These are phyloP conservation scores for Syngnathoides biaculeatus DNA, from an alignment of 2,113 vertebrate genomes.

Conservation along the genomic window DNA sequence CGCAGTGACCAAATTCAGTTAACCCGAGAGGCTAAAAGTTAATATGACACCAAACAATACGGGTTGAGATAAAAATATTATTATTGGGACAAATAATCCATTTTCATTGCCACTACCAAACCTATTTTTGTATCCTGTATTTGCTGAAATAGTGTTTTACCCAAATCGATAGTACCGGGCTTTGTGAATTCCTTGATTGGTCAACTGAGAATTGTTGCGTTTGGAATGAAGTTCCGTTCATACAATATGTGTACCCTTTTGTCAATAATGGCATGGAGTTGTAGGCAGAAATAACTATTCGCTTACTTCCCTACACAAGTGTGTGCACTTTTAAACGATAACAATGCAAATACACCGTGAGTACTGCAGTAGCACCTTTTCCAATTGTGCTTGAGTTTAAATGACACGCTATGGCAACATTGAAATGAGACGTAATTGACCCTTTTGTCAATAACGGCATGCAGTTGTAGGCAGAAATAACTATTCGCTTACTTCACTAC, in stretches of 20 bases:
- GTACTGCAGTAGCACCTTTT: no score
- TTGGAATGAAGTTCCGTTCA: neutral
- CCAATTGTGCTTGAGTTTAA: no score
- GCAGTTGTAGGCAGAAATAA: neutral
- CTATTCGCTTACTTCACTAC: neutral
- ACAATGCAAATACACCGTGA: neutral
- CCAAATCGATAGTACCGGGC: no score
- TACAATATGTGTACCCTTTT: neutral
- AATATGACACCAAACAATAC: constrained; percentile 5
- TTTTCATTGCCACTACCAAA: neutral
- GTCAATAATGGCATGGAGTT: neutral
- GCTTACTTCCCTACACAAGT: no score
- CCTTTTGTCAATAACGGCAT: no score
- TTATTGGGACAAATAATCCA: neutral
- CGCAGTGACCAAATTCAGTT: neutral
- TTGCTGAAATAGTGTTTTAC: neutral
- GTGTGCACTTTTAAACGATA: neutral
- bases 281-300: neutral
- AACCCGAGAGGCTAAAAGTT: neutral
- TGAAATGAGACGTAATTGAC: no score
- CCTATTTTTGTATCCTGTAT: no score
- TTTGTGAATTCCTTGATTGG: neutral
- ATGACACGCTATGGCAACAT: no score
- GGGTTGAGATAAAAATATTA: constrained; percentile 1
- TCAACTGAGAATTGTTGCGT: neutral